Evolutionary conservation across 2,888 invertebrate genomes (phyloP).

Genomic region (Villa cingulata): DNA sequence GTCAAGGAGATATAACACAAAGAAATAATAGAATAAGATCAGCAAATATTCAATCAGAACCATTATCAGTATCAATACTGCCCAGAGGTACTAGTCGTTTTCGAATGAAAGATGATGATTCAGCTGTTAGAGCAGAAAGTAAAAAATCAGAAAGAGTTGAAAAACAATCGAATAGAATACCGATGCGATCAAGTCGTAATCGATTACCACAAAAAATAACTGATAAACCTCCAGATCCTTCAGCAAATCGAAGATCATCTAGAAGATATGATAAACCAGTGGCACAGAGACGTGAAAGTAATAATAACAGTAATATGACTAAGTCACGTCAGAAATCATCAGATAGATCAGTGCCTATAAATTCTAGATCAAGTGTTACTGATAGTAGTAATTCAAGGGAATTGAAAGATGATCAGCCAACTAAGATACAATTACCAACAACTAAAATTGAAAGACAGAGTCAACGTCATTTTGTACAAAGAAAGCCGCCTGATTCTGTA

Average conservation of each 20-base stretch:
- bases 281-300: neutral
- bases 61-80: constrained; percentile 3
- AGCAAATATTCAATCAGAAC: constrained; percentile 7
- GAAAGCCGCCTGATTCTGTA: neutral
- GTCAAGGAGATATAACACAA: constrained; percentile 6
- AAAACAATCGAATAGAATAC: neutral
- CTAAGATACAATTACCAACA: constrained; percentile 14
- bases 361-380: neutral
- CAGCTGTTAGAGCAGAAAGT: neutral
- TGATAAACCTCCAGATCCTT: neutral
- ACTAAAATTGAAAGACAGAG: constrained; percentile 11
- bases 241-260: neutral
- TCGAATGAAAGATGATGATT: neutral
- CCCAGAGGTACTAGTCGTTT: constrained; percentile 13
- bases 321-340: constrained; percentile 2
- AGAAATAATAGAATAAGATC: constrained; percentile 9
- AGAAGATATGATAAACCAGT: constrained; percentile 1
- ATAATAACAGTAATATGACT: neutral
- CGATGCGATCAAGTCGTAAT: neutral
- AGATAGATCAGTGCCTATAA: neutral
- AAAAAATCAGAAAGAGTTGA: neutral
- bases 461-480: neutral
- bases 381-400: no score
- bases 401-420: constrained; percentile 13
- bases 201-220: neutral